phyloP scores from a whole-genome alignment of 2,888 invertebrate genomes.

The Drosophila hawaiiensis region DNA sequence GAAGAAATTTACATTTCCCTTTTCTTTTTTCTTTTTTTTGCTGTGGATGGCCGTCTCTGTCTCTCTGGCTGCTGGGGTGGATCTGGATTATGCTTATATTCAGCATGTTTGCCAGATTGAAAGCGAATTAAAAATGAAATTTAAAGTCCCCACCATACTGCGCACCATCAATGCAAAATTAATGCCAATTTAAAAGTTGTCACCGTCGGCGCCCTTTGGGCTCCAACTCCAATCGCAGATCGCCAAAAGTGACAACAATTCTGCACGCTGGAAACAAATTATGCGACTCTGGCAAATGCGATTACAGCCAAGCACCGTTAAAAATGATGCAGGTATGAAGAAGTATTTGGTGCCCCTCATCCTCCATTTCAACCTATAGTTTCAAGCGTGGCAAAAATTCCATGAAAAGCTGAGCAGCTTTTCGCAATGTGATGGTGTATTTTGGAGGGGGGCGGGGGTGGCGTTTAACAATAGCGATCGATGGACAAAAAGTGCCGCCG shows the following conservation, averaged over 20 bases:
- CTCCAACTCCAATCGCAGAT: slow-evolving; percentile 35
- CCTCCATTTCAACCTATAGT: neutral
- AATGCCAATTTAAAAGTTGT: slow-evolving; percentile 62
- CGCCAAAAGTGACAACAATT: slow-evolving; percentile 60
- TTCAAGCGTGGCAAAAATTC: slow-evolving; percentile 36
- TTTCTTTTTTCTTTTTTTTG: slow-evolving; percentile 16
- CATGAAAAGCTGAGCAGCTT: slow-evolving; percentile 33
- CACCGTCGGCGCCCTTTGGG: slow-evolving; percentile 36
- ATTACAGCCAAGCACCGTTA: slow-evolving; percentile 46
- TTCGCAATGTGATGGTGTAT: slow-evolving; percentile 26
- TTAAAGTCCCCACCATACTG: slow-evolving; percentile 50
- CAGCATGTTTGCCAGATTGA: slow-evolving; percentile 72
- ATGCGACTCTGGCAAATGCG: slow-evolving; percentile 58
- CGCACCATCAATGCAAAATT: slow-evolving; percentile 58
- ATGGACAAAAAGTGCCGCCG: slow-evolving; percentile 51
- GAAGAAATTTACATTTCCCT: slow-evolving; percentile 73
- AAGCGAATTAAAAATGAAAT: slow-evolving; percentile 77
- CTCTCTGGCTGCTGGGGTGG: slow-evolving; percentile 25
- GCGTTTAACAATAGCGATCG: slow-evolving; percentile 43
- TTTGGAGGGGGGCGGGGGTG: neutral
- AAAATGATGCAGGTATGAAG: slow-evolving; percentile 12
- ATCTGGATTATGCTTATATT: slow-evolving; percentile 64
- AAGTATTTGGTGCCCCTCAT: slow-evolving; percentile 21
- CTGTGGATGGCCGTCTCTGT: slow-evolving; percentile 9
- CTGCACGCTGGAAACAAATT: slow-evolving; percentile 48